A percentile compares a stretch with the other conserved stretches of the same genome.
These are phyloP conservation scores for Leptopilina clavipes DNA, from an alignment of 1,140 invertebrate genomes.

Conservation along the genomic window DNA sequence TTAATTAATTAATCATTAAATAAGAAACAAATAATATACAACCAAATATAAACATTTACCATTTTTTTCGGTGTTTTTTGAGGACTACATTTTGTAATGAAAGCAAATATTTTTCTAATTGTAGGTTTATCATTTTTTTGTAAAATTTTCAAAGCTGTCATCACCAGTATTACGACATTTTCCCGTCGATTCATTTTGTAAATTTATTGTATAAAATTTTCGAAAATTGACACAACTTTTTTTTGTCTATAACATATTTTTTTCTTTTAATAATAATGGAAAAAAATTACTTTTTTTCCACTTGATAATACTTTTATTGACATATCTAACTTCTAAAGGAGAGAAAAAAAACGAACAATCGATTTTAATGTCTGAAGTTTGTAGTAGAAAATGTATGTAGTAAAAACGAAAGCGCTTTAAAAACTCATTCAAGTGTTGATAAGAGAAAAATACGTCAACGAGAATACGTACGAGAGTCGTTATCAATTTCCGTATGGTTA, in stretches of 20 bases:
- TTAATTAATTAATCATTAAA: neutral
- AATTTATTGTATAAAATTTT: neutral
- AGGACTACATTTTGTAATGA: slow-evolving; percentile 40
- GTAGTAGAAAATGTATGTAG: no score
- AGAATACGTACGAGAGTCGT: no score
- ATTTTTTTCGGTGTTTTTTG: slow-evolving; percentile 45
- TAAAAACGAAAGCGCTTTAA: no score
- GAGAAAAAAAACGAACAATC: no score
- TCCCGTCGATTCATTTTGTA: neutral
- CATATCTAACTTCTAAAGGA: no score
- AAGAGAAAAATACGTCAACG: no score
- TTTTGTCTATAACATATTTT: neutral
- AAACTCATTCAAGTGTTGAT: no score
- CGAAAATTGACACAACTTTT: neutral
- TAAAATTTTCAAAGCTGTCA: slow-evolving; percentile 53
- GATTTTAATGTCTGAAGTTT: no score
- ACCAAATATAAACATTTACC: slow-evolving; percentile 38
- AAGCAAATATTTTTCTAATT: slow-evolving; percentile 52
- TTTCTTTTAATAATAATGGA: no score
- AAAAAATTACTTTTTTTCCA: no score
- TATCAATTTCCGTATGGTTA: no score
- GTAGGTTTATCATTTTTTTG: slow-evolving; percentile 49
- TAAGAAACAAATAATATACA: neutral
- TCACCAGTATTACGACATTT: slow-evolving; percentile 46
- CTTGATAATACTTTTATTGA: no score